phyloP scores from a whole-genome alignment of 2,888 invertebrate genomes.

The Apeira syringaria region DNA sequence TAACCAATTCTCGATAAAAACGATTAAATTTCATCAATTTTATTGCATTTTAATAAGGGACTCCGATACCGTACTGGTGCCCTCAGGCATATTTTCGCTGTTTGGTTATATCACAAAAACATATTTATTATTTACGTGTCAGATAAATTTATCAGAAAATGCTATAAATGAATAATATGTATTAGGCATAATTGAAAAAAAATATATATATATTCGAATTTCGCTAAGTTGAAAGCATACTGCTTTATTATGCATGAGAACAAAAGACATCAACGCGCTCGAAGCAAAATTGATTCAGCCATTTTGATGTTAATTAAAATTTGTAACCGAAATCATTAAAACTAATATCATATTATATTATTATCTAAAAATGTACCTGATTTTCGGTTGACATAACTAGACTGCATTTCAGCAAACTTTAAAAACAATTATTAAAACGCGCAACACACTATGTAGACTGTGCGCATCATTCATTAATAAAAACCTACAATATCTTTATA shows the following conservation, averaged over 20 bases:
- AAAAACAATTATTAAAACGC: too few species aligned
- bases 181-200: slow-evolving; percentile 24
- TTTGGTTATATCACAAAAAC: slow-evolving; percentile 43
- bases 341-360: too few species aligned
- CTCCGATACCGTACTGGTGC: slow-evolving; percentile 36
- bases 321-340: too few species aligned
- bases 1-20: slow-evolving; percentile 49
- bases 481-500: too few species aligned
- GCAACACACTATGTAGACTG: too few species aligned
- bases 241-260: slow-evolving; percentile 26
- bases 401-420: too few species aligned
- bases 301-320: too few species aligned
- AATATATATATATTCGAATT: too few species aligned
- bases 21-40: slow-evolving; percentile 56
- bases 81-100: slow-evolving; percentile 35
- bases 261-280: slow-evolving; percentile 66
- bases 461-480: too few species aligned
- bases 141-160: slow-evolving; percentile 44
- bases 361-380: too few species aligned
- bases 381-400: too few species aligned
- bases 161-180: slow-evolving; percentile 33
- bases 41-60: slow-evolving; percentile 66
- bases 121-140: slow-evolving; percentile 27
- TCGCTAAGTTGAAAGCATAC: slow-evolving; percentile 10
- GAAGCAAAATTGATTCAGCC: background rate